Evolutionary conservation across 2,113 vertebrate genomes (phyloP).

Genomic region (Pelmatolapia mariae): DNA sequence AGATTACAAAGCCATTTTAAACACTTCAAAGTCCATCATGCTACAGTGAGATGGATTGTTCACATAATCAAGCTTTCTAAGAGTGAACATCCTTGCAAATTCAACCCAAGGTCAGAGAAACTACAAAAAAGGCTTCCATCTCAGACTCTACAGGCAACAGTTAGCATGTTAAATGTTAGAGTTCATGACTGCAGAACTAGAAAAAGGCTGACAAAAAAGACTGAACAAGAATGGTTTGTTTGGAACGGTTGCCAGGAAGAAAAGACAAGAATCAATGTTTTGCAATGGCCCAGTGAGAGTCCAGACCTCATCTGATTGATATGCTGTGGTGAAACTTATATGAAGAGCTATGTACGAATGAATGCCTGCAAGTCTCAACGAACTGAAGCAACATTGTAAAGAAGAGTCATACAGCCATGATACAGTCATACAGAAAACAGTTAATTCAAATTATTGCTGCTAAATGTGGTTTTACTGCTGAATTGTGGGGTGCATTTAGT

Average conservation of each 20-base stretch:
- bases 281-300: accelerated
- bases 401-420: background rate
- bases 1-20: background rate
- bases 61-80: background rate
- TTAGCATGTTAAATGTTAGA: background rate
- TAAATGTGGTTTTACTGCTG: background rate
- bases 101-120: background rate
- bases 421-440: background rate
- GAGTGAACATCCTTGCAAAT: background rate
- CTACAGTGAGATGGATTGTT: background rate
- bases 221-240: background rate
- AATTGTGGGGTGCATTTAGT: accelerated
- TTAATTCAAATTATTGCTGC: background rate
- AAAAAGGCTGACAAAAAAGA: background rate
- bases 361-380: background rate
- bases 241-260: accelerated
- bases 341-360: background rate
- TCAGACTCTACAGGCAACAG: background rate
- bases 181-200: background rate
- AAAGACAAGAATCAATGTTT: background rate
- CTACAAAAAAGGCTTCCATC: accelerated
- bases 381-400: background rate
- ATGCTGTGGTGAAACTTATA: background rate
- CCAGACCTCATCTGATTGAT: background rate
- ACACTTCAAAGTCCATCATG: background rate